Percentiles rank a stretch among this genome's conserved stretches.
phyloP scores from a whole-genome alignment of 2,113 vertebrate genomes.

The Chloropsis hardwickii region DNA sequence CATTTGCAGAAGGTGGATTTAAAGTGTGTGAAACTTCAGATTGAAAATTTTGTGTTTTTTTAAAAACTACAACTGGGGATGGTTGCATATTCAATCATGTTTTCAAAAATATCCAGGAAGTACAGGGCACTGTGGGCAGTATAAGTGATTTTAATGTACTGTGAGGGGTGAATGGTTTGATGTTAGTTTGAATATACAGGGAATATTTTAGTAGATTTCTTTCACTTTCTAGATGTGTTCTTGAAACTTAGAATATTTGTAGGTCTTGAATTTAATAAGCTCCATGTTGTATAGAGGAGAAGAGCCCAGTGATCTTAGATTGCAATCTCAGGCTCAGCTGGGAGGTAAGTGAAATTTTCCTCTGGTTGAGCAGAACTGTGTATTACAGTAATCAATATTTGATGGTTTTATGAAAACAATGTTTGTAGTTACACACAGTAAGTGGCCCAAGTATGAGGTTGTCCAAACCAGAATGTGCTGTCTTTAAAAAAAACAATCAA shows the following conservation, averaged over 20 bases:
- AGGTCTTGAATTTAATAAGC: neutral
- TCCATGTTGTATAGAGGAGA: neutral
- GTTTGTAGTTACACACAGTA: neutral
- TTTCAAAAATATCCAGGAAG: neutral
- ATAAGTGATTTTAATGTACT: neutral
- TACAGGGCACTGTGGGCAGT: neutral
- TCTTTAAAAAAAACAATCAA: neutral
- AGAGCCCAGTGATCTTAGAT: neutral
- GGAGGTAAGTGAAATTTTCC: neutral
- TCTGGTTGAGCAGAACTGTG: neutral
- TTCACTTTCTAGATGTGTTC: neutral
- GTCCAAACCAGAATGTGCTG: neutral
- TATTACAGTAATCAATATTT: neutral
- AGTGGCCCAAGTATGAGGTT: neutral
- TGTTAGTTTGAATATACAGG: neutral
- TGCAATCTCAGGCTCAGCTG: neutral
- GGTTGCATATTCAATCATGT: neutral
- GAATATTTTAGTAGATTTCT: neutral
- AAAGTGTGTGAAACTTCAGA: neutral
- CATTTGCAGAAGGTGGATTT: slow-evolving; percentile 6
- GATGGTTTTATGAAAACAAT: neutral
- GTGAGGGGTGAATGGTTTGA: neutral
- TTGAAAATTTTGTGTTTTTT: neutral
- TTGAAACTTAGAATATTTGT: slow-evolving; percentile 9
- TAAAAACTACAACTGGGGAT: neutral